Conservation (phyloP, 1,140 invertebrate genomes). For the Zaprionus ghesquierei region DNA sequence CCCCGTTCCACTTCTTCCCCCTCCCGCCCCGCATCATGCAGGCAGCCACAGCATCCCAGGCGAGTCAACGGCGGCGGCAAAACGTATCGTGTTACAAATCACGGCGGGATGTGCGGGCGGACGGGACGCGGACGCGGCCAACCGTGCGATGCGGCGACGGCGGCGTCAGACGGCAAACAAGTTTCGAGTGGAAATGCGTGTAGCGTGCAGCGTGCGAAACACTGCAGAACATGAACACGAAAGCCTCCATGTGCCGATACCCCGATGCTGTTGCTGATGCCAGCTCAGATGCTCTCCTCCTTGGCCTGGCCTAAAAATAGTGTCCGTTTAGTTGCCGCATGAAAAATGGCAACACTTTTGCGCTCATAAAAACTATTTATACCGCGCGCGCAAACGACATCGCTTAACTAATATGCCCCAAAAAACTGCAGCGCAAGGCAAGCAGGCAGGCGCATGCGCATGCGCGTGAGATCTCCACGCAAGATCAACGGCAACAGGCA, state of each 20-base stretch:
- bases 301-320: constrained; percentile 59
- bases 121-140: constrained; percentile 3
- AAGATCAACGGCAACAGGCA: constrained; percentile 55
- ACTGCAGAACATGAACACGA: constrained; percentile 75
- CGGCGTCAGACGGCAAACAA: constrained; percentile 48
- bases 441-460: constrained; percentile 54
- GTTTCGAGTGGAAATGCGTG: constrained; percentile 81
- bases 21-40: not conserved
- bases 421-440: not conserved
- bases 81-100: constrained; percentile 81
- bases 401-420: constrained; percentile 66
- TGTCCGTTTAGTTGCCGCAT: constrained; percentile 48
- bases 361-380: constrained; percentile 80
- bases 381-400: constrained; percentile 18
- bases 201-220: constrained; percentile 80
- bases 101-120: constrained; percentile 58
- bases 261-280: constrained; percentile 39
- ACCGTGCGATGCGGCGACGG: constrained; percentile 4
- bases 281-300: constrained; percentile 55
- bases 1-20: too few species aligned
- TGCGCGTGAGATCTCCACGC: constrained; percentile 79
- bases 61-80: constrained; percentile 59
- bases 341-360: constrained; percentile 81
- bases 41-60: constrained; percentile 12
- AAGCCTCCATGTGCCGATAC: constrained; percentile 37